Evolutionary conservation across 2,113 vertebrate species (phyloP).

Genomic region (Rhinogobius similis): DNA sequence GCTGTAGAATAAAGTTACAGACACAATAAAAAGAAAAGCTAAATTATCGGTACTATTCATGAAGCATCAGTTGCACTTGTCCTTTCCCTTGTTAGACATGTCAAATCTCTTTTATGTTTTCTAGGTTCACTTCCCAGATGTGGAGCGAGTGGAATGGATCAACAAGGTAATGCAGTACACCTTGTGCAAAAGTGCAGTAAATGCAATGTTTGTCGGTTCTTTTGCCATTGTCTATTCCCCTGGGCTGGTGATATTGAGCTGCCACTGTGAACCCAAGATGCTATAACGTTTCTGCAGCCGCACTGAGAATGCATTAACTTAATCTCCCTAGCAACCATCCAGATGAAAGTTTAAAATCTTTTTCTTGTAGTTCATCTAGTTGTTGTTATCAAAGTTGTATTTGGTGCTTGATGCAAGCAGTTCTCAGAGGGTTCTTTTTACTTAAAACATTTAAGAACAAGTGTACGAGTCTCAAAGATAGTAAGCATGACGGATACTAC

Average conservation of each 20-base stretch:
- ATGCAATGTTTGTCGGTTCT: slow-evolving; percentile 17
- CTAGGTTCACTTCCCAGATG: slow-evolving; percentile 95
- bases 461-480: background rate
- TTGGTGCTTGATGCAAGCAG: slow-evolving; percentile 10
- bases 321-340: slow-evolving; percentile 41
- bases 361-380: background rate
- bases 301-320: slow-evolving; percentile 20
- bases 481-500: background rate
- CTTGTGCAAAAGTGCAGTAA: slow-evolving; percentile 10
- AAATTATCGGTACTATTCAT: background rate
- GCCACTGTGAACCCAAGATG: slow-evolving; percentile 30
- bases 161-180: slow-evolving; percentile 88
- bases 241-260: slow-evolving; percentile 7
- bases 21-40: background rate
- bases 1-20: background rate
- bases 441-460: slow-evolving; percentile 30
- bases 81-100: background rate
- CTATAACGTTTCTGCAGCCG: slow-evolving; percentile 14
- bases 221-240: slow-evolving; percentile 10
- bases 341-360: slow-evolving; percentile 28
- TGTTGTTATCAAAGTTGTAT: slow-evolving; percentile 18
- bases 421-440: slow-evolving; percentile 14
- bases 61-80: background rate
- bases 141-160: slow-evolving; percentile 96
- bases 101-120: slow-evolving; percentile 38